phyloP scores from a whole-genome alignment of 2,888 invertebrate genomes.

The Caenorhabditis angaria region DNA sequence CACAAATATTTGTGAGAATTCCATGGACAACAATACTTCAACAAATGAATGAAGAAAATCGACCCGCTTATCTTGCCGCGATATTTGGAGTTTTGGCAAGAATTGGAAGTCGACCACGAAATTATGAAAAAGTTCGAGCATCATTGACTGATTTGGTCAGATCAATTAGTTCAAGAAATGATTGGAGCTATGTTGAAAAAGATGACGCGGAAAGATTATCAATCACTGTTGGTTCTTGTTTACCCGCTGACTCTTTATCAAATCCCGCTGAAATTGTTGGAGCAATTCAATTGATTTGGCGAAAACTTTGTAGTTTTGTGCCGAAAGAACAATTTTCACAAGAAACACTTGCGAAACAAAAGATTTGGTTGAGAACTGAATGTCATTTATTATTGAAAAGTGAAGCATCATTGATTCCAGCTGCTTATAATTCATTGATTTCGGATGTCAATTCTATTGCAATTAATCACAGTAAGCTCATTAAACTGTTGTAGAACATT shows the following conservation, averaged over 20 bases:
- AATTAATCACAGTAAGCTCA: slow-evolving; percentile 37
- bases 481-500: not conserved
- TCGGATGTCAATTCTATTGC: slow-evolving; percentile 49
- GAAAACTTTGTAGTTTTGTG: slow-evolving; percentile 61
- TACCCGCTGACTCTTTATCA: slow-evolving; percentile 46
- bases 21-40: slow-evolving; percentile 54
- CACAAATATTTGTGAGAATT: slow-evolving; percentile 64
- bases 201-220: slow-evolving; percentile 52
- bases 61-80: slow-evolving; percentile 58
- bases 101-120: slow-evolving; percentile 44
- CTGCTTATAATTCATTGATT: slow-evolving; percentile 51
- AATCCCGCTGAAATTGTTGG: slow-evolving; percentile 43
- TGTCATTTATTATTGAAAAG: slow-evolving; percentile 52
- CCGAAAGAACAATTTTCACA: slow-evolving; percentile 29
- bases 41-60: slow-evolving; percentile 56
- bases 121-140: slow-evolving; percentile 64
- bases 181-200: slow-evolving; percentile 56
- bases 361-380: slow-evolving; percentile 56
- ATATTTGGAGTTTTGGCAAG: slow-evolving; percentile 54
- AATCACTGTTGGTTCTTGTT: slow-evolving; percentile 24
- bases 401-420: slow-evolving; percentile 26
- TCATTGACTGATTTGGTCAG: slow-evolving; percentile 62
- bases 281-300: slow-evolving; percentile 59
- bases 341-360: slow-evolving; percentile 47
- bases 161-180: slow-evolving; percentile 43